Conservation (phyloP, 2,113 vertebrate genomes). For the Otolemur garnettii region DNA sequence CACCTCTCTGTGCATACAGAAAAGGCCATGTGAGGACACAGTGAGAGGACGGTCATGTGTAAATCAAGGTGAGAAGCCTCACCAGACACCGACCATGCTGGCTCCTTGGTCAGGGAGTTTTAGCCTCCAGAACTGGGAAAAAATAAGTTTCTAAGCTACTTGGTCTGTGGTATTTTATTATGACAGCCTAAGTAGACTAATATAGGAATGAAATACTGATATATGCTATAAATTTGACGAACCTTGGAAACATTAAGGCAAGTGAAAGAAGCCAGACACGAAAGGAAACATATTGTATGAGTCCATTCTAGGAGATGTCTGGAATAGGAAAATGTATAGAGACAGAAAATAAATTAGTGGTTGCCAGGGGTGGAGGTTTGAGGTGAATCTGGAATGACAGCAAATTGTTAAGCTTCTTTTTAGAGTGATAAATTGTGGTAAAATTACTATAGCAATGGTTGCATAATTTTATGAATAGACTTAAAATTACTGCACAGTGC, state of each 20-base stretch:
- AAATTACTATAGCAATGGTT: neutral
- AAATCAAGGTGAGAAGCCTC: neutral
- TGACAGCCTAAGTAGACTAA: neutral
- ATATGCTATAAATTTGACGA: neutral
- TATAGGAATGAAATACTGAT: neutral
- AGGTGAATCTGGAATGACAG: neutral
- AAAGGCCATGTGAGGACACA: neutral
- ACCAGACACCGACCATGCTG: neutral
- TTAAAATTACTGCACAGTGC: neutral
- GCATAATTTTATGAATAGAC: neutral
- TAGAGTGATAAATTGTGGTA: neutral
- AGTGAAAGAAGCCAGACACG: neutral
- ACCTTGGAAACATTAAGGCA: slow-evolving; percentile 10
- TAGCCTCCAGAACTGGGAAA: neutral
- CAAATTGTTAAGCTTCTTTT: neutral
- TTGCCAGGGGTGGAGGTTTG: neutral
- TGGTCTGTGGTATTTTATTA: neutral
- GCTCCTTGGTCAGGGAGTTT: neutral
- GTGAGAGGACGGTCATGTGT: neutral
- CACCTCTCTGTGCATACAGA: neutral
- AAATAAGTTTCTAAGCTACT: neutral
- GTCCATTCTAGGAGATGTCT: neutral
- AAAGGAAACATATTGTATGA: neutral
- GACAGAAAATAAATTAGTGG: neutral
- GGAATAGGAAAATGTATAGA: neutral